Evolutionary conservation across 2,888 invertebrate species (phyloP).

Genomic region (Scaptomyza cyrtandrae): DNA sequence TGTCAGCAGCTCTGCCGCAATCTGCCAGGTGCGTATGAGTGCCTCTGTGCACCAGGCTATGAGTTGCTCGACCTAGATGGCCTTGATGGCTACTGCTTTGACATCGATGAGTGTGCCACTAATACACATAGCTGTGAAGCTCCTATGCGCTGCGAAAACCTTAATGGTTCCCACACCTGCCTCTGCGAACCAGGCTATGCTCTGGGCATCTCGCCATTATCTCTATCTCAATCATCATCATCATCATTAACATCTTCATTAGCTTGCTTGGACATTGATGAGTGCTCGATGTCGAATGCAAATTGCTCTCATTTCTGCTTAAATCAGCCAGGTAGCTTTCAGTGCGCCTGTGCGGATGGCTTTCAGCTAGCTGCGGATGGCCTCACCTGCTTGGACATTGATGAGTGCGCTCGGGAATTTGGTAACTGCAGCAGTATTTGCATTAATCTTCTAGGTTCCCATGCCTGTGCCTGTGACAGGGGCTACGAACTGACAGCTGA

Average conservation of each 20-base stretch:
- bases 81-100: conserved; percentile 76
- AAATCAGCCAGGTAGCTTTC: conserved; percentile 85
- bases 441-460: conserved; percentile 86
- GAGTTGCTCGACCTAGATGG: conserved; percentile 69
- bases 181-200: conserved; percentile 85
- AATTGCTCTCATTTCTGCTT: conserved; percentile 87
- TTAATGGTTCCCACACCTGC: conserved; percentile 84
- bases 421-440: conserved; percentile 87
- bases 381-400: conserved; percentile 85
- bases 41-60: conserved; percentile 85
- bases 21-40: conserved; percentile 85
- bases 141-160: conserved; percentile 80
- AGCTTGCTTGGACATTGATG: conserved; percentile 85
- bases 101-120: conserved; percentile 86
- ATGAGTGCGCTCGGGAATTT: conserved; percentile 86
- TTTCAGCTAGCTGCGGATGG: conserved; percentile 82
- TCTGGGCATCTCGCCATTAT: conserved; percentile 65
- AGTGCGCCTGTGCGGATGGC: conserved; percentile 85
- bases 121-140: conserved; percentile 76
- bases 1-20: conserved; percentile 85
- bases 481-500: conserved; percentile 83
- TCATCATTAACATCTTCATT: conserved; percentile 28
- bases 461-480: conserved; percentile 85
- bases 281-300: conserved; percentile 85
- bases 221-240: conserved; percentile 14